These are phyloP conservation scores for Anguilla megastoma DNA, from an alignment of 2,797 vertebrate genomes.

Conservation along the genomic window DNA sequence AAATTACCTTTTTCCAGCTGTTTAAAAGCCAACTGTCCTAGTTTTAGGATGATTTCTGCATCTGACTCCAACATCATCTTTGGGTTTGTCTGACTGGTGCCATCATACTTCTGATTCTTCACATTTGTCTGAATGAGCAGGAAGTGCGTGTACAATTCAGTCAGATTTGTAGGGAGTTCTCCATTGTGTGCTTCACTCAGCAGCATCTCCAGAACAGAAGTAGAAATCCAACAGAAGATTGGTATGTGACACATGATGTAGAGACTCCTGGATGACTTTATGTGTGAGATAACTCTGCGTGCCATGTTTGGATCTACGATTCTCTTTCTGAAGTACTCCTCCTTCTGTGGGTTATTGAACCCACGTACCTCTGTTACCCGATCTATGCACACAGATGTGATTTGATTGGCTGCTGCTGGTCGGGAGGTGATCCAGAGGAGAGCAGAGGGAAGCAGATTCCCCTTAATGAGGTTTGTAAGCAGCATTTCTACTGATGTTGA, in stretches of 20 bases:
- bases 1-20: too few species aligned
- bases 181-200: neutral
- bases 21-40: too few species aligned
- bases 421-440: too few species aligned
- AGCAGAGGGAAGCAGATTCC: too few species aligned
- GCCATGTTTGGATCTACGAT: constrained; percentile 16
- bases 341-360: constrained; percentile 19
- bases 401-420: neutral
- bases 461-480: neutral
- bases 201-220: constrained; percentile 38
- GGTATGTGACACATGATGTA: constrained; percentile 24
- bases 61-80: constrained; percentile 8
- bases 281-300: constrained; percentile 23
- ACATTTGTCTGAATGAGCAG: constrained; percentile 27
- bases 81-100: neutral
- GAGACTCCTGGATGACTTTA: constrained; percentile 22
- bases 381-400: constrained; percentile 9
- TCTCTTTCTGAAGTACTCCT: neutral
- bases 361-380: constrained; percentile 25
- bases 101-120: constrained; percentile 37
- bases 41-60: neutral
- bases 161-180: constrained; percentile 36
- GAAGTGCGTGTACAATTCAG: constrained; percentile 36
- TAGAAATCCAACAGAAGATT: constrained; percentile 35
- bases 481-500: neutral